Base-by-base conservation (phyloP, 2,888 invertebrate species). In the Ptilodon capucinus region DNA sequence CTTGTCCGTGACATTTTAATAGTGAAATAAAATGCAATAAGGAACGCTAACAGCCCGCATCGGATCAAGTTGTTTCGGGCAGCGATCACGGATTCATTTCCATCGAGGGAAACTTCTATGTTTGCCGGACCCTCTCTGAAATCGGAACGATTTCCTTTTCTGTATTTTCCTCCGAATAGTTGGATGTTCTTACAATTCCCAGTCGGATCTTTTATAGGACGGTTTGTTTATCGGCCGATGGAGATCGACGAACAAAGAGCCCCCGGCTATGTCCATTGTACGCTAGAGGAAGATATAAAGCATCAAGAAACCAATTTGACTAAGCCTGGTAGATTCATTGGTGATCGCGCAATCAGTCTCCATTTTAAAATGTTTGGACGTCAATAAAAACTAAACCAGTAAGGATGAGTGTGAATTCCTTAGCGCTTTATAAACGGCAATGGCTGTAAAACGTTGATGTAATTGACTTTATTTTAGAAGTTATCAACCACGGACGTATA, bases 191-290 rank as follows among this genome's bases (percentile, higher is more conserved):
- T 60, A 54, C 58, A 59, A 67, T 60, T 76, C 74, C 79, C 75
- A 53, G 55, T 62, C 58, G 70, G 64, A 71, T 69, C 66, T 68
- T 77, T 76, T 79, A 78, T 74, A 67, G 69, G 61, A 74, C 60
- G 68, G 74, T 32, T 75, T 81, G 75, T 79, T 79, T 80, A 79
- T 75, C 71, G 69, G 62, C 40, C 60, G 57, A 71, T 74, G 67
- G 71, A 73, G 70, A 74, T 76, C 70, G 68, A 58, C 68, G 68
- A 72, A 72, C 75, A 76, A 79, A 76, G 74, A 73, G 56, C 58
- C 51, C 42, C 57, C 47, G 61, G 67, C 55, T 60, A 56, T 72
- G 67, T 72, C 69, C 69, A 76, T 73, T 62, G 70, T 68, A 64
- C 64, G 60, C 63, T 49, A 42, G 66, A 66, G 65, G 63, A 66